Evolutionary conservation across 2,113 vertebrate species (phyloP).

Genomic region (Calyptomena viridis): DNA sequence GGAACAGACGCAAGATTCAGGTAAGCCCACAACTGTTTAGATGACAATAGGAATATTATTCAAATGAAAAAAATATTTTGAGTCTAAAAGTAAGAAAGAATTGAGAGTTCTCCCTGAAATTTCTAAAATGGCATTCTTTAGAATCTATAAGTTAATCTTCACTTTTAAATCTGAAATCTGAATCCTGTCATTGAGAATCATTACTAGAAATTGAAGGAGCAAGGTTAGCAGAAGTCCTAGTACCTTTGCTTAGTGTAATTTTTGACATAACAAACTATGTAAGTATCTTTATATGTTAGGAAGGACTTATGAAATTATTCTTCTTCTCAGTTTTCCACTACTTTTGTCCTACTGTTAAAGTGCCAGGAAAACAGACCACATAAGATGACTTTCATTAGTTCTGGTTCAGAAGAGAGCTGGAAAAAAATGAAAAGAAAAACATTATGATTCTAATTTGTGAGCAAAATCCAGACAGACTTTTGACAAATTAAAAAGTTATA

Average conservation of each 20-base stretch:
- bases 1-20: not conserved
- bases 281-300: not conserved
- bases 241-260: not conserved
- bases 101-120: not conserved
- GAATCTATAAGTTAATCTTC: not conserved
- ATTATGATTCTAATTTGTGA: not conserved
- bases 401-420: conserved; percentile 5
- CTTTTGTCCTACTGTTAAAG: conserved; percentile 21
- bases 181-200: not conserved
- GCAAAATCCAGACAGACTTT: not conserved
- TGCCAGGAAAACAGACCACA: conserved; percentile 33
- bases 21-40: not conserved
- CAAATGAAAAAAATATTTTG: not conserved
- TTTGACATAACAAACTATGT: not conserved
- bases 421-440: not conserved
- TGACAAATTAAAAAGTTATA: not conserved
- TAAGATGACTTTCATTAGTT: conserved; percentile 30
- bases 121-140: not conserved
- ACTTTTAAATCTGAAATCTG: not conserved
- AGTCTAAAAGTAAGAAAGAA: not conserved
- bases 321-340: not conserved
- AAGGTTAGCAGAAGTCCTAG: not conserved
- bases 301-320: not conserved
- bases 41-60: not conserved
- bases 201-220: not conserved